Base-by-base conservation (phyloP, 2,113 vertebrate genomes). In the Leptocoma aspasia region DNA sequence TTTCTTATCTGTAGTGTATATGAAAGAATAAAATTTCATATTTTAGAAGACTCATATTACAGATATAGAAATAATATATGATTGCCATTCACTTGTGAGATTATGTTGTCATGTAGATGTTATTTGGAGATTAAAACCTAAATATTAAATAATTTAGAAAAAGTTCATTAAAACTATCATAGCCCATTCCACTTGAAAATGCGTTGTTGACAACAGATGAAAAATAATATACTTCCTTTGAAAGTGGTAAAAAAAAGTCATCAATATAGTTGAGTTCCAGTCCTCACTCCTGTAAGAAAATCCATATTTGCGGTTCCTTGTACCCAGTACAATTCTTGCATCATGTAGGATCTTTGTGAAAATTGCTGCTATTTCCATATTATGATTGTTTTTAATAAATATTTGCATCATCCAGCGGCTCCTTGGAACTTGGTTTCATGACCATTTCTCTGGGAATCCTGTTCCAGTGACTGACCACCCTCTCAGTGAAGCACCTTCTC, bases 381-480 rank as follows among this genome's bases (percentile, higher is more conserved):
- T 47, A 26, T 69, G 9, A 28, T n/a, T 50, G 8, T 50, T 77
- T 73, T 31, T 54, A 73, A 49, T 72, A 77, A 80, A 47, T 52
- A 50, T 49, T 86, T 63, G 16, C 2, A 0, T 77, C 0, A 1
- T 72, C 16, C 42, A 81, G 16, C 33, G 3, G 1, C 10, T 69
- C 19, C 27, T 60, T 72, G 30, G 45, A 72, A 33, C 2, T 78
- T 85, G 17, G 8, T 65, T 23, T 69, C 13, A 5, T 82, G 31
- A 53, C 6, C 10, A 8, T 23, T 73, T 69, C 27, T 10, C 17
- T 30, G 18, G 6, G 12, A 18, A 35, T 2, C 11, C 26, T 60
- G 10, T 42, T 68, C 20, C 5, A 4, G 22, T 73, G 64, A 23
- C 9, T 1, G 0, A 56, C 8, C 12, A 47, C 5, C 2, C 8